Percentiles rank a stretch among this genome's conserved stretches.
Conservation (phyloP, 2,113 vertebrate species). For the Butorides virescens region DNA sequence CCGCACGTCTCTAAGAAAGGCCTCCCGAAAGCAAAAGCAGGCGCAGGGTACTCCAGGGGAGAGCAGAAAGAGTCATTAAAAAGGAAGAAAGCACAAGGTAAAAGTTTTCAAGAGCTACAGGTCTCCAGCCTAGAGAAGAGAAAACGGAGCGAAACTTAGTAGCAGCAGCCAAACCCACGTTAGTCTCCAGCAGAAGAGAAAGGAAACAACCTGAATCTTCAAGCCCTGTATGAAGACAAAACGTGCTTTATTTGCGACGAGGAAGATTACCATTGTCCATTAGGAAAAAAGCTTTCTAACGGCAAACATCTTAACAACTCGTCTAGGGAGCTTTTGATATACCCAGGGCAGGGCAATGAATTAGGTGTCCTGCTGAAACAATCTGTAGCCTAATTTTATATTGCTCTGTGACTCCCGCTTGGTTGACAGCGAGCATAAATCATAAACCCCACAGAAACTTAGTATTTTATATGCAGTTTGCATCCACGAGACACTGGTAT, state of each 20-base stretch:
- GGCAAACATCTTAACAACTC: background rate
- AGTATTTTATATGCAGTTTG: background rate
- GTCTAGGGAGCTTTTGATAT: background rate
- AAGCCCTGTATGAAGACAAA: background rate
- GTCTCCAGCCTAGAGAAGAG: background rate
- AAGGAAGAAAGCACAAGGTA: background rate
- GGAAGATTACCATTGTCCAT: background rate
- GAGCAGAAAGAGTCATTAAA: background rate
- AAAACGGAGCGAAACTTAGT: accelerated
- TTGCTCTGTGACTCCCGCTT: background rate
- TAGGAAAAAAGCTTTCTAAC: background rate
- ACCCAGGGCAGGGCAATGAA: background rate
- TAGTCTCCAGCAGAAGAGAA: too few relatives aligned
- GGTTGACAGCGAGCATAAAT: background rate
- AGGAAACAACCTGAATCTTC: background rate
- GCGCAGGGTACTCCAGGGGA: background rate
- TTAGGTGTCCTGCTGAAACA: background rate
- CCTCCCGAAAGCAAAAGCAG: background rate
- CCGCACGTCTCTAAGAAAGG: accelerated
- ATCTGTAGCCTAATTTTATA: background rate
- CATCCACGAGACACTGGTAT: background rate
- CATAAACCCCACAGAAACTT: background rate
- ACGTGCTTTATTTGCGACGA: background rate
- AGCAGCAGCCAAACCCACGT: background rate
- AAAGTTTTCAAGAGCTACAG: background rate